Percentiles rank a stretch among this genome's conserved stretches.
These are phyloP conservation scores for Columba guinea DNA, from an alignment of 2,797 vertebrate species.

Conservation along the genomic window DNA sequence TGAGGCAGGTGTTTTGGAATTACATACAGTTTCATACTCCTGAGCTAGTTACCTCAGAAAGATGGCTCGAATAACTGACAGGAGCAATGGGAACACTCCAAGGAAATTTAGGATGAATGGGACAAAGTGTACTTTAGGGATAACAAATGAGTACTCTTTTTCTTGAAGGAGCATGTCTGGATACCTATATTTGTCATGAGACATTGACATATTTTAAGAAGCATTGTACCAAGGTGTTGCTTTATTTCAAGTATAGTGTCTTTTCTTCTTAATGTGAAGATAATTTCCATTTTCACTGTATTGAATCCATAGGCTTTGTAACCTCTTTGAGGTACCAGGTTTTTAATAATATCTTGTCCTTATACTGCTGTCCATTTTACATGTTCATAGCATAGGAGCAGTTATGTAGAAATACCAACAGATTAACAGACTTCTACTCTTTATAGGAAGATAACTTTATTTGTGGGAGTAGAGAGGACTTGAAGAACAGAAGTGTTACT, in stretches of 20 bases:
- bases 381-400: neutral
- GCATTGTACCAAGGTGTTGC: neutral
- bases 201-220: neutral
- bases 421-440: neutral
- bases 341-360: neutral
- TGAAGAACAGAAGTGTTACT: neutral
- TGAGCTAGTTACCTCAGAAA: neutral
- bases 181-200: neutral
- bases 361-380: neutral
- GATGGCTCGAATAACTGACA: neutral
- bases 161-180: neutral
- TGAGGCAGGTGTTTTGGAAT: neutral
- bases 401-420: neutral
- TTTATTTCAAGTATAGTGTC: neutral
- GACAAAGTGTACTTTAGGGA: neutral
- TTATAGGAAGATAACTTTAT: neutral
- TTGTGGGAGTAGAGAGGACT: neutral
- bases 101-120: neutral
- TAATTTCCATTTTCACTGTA: neutral
- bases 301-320: neutral
- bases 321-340: neutral
- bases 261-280: neutral
- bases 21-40: neutral
- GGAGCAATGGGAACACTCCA: neutral
- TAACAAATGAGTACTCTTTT: neutral